Evolutionary conservation across 2,888 invertebrate genomes (phyloP).

Genomic region (Dysmachus trigonus): DNA sequence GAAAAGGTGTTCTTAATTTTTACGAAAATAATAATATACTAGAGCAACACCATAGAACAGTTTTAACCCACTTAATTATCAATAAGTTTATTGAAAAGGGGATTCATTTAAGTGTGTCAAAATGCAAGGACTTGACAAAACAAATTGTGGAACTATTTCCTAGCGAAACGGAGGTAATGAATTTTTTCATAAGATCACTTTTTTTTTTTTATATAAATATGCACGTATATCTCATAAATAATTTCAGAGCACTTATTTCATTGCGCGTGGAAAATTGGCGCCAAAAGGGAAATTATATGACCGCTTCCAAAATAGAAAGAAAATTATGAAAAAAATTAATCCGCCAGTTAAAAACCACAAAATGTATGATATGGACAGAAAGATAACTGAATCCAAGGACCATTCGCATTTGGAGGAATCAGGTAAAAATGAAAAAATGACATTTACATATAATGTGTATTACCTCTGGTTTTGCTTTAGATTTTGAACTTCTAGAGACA

Average conservation of each 20-base stretch:
- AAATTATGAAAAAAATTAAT: background rate
- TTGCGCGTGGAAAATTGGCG: no score
- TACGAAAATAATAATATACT: background rate
- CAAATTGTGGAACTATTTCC: background rate
- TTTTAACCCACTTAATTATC: background rate
- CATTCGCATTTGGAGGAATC: no score
- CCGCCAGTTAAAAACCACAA: background rate
- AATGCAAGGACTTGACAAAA: background rate
- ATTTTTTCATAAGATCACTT: background rate
- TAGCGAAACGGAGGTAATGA: background rate
- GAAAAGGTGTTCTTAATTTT: no score
- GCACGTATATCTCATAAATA: background rate
- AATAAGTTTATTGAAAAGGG: background rate
- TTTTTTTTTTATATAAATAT: background rate
- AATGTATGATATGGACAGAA: background rate
- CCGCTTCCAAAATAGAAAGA: background rate
- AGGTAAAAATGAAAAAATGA: no score
- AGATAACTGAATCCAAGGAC: no score
- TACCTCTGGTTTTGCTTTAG: no score
- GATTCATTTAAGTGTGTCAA: background rate
- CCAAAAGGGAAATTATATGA: background rate
- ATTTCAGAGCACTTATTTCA: background rate
- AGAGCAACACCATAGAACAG: conserved; percentile 32
- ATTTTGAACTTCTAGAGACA: no score
- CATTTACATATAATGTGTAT: no score